Evolutionary conservation across 2,888 invertebrate species (phyloP).

Genomic region (Hirtodrosophila histrioides): DNA sequence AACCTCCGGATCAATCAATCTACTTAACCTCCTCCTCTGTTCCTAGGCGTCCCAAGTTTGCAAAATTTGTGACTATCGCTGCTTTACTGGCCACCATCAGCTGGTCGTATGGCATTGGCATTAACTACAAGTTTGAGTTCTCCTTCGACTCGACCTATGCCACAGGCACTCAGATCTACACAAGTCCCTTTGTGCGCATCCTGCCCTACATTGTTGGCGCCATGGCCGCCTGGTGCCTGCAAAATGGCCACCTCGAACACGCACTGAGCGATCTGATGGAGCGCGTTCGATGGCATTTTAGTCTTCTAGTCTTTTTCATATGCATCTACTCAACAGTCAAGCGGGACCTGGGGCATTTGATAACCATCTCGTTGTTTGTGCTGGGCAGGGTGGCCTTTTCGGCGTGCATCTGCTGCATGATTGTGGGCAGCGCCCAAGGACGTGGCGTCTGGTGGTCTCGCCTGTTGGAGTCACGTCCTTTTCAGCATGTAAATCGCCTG

Average conservation of each 20-base stretch:
- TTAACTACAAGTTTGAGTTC: conserved; percentile 76
- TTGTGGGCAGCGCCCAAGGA: conserved; percentile 86
- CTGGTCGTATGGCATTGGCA: conserved; percentile 80
- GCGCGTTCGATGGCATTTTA: conserved; percentile 80
- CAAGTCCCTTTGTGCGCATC: conserved; percentile 85
- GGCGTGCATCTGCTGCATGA: conserved; percentile 86
- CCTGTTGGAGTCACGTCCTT: conserved; percentile 80
- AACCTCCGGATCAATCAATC: too few species aligned
- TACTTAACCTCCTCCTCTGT: neutral
- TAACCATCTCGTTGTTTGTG: conserved; percentile 85
- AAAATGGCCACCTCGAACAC: conserved; percentile 77
- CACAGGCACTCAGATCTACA: conserved; percentile 84
- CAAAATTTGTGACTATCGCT: conserved; percentile 52
- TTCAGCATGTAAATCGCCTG: conserved; percentile 85
- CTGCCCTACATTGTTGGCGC: conserved; percentile 85
- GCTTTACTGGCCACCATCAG: conserved; percentile 66
- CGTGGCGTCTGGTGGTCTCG: conserved; percentile 85
- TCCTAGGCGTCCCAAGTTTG: conserved; percentile 74
- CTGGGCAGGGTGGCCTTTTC: conserved; percentile 86
- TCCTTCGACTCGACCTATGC: conserved; percentile 83
- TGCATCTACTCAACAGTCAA: conserved; percentile 82
- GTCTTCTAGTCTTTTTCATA: conserved; percentile 74
- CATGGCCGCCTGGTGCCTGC: conserved; percentile 84
- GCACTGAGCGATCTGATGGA: conserved; percentile 68
- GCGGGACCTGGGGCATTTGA: conserved; percentile 84